These are phyloP conservation scores for Ictalurus furcatus DNA, from an alignment of 2,113 vertebrate species.

Conservation along the genomic window DNA sequence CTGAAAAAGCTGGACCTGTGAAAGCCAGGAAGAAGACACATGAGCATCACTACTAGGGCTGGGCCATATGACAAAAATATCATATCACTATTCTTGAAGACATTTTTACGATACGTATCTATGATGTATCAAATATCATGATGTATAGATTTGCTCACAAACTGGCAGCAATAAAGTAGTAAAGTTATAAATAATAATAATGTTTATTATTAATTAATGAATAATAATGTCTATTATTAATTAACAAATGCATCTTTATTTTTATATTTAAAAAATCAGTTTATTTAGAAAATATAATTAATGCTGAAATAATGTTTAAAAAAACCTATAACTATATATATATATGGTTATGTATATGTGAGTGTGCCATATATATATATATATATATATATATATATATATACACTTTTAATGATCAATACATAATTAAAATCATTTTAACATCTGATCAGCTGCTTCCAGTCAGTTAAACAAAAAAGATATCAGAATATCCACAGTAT, in stretches of 20 bases:
- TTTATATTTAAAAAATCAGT: background rate
- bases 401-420: background rate
- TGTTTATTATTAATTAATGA: too few species aligned
- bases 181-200: too few species aligned
- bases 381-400: too few species aligned
- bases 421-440: background rate
- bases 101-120: too few species aligned
- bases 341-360: too few species aligned
- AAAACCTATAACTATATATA: too few species aligned
- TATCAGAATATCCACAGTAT: background rate
- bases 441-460: too few species aligned
- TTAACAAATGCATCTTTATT: background rate
- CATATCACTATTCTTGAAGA: background rate
- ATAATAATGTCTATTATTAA: background rate
- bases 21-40: background rate
- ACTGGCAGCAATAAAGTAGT: background rate
- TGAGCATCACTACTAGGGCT: background rate
- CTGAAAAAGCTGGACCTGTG: background rate
- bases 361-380: too few species aligned
- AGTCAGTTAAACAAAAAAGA: background rate
- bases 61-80: background rate
- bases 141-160: background rate
- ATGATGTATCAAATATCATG: too few species aligned
- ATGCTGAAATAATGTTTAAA: background rate
- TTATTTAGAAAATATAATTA: background rate